Base-by-base conservation (phyloP, 1,140 invertebrate species). In the Armadillidium nasatum region DNA sequence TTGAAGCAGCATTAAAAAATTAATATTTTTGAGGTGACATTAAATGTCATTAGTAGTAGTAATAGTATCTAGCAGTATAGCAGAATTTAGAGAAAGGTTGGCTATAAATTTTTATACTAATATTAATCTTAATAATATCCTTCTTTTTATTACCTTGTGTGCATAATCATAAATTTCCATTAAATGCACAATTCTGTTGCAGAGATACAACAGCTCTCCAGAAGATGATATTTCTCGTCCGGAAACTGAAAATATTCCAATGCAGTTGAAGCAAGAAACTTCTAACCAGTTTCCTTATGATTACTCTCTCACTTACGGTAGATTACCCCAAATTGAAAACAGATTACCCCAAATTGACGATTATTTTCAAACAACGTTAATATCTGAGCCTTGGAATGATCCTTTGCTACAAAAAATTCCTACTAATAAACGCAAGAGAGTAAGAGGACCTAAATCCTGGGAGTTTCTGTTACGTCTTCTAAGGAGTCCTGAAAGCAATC, bases 401-500 rank as follows among this genome's bases (percentile, higher is more conserved):
- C 73, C 73, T 11, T 54, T 75, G 10, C 60, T 75, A 22, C 44
- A 60, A 10, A 75, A 75, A 45, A 75, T 75, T 67, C 68, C 73
- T 10, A 43, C 73, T 19, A 75, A 60, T 44, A 75, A 75, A 43
- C 66, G 73, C 21, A 75, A 67, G 19, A n/a, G 73, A 68, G 73
- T 75, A 22, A 13, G 73, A 44, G 73, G 73, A 6, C 73, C 73
- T 43, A 75, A 68, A 43, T 75, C 73, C 2, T 75, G 73, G 73
- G 73, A 75, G 23, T 75, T 44, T 75, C 66, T 75, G n/a, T 43
- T 75, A 6, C 73, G 73, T 43, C 73, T 75, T 33, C 60, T 75
- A 11, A 46, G 66, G 0, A 67, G 69, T 22, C 73, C 73, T 10
- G 69, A 43, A 10, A 75, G 54, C 11, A 75, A 75, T 67, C 73